Conservation (phyloP, 2,888 invertebrate genomes). For the Melipona beecheii region DNA sequence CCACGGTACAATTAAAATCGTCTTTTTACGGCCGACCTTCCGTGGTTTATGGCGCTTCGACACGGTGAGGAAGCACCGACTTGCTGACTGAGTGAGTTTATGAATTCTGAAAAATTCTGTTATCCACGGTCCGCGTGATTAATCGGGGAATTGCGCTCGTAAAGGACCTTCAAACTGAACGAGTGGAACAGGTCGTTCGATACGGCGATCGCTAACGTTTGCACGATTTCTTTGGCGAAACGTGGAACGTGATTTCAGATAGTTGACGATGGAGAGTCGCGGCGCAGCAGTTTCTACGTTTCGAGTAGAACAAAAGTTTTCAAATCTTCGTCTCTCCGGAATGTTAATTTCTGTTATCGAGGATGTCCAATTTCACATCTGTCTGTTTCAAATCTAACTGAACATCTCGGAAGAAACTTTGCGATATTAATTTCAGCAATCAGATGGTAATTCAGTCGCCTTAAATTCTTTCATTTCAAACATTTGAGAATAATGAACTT, state of each 20-base stretch:
- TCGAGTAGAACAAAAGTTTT: too few relatives aligned
- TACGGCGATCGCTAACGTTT: background rate
- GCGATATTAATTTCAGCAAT: background rate
- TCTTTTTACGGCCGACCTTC: background rate
- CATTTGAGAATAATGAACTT: too few relatives aligned
- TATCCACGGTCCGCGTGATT: background rate
- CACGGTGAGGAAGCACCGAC: too few relatives aligned
- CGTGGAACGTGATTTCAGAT: background rate
- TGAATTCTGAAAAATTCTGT: background rate
- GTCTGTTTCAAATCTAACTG: background rate
- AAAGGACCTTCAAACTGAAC: background rate
- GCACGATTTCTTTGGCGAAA: too few relatives aligned
- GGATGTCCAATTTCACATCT: too few relatives aligned
- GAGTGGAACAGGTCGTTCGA: background rate
- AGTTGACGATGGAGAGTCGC: background rate
- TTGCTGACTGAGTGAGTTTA: background rate
- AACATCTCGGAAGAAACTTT: background rate
- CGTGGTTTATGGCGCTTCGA: background rate
- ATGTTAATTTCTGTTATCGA: too few relatives aligned
- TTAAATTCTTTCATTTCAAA: background rate
- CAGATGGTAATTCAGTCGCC: background rate
- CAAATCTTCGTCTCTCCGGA: too few relatives aligned
- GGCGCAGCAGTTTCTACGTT: too few relatives aligned
- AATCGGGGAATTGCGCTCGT: background rate
- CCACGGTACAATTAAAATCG: conserved; percentile 9